These are phyloP conservation scores for Edolisoma coerulescens DNA, from an alignment of 2,113 vertebrate genomes.

Conservation along the genomic window DNA sequence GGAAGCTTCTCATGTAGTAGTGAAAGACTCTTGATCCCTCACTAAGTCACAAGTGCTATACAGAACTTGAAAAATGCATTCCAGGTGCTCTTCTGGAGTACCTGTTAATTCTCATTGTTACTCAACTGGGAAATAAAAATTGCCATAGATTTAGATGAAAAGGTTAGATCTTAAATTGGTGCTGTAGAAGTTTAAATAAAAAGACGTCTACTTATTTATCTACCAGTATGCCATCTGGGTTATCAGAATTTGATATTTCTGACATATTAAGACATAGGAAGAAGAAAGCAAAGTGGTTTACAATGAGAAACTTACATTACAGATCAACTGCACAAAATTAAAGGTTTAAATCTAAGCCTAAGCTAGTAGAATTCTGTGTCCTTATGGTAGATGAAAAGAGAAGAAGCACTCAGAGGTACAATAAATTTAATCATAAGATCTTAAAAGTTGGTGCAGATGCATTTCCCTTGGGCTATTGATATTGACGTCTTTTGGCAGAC, in stretches of 20 bases:
- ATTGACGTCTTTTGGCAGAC: accelerated
- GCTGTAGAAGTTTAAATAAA: neutral
- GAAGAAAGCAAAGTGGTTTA: neutral
- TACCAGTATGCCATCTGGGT: neutral
- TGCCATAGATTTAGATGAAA: neutral
- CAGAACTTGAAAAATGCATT: neutral
- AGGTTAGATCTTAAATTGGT: neutral
- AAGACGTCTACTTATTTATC: neutral
- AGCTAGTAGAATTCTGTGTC: neutral
- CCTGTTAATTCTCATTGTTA: neutral
- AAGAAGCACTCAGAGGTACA: neutral
- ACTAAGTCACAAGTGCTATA: neutral
- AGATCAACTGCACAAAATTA: neutral
- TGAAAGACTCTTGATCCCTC: neutral
- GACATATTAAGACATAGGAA: neutral
- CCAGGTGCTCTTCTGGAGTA: neutral
- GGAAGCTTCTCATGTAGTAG: neutral
- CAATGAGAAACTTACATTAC: neutral
- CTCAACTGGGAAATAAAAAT: neutral
- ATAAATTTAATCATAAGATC: neutral
- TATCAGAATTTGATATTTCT: neutral
- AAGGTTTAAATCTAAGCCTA: neutral
- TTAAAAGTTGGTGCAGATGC: neutral
- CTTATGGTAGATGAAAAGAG: neutral
- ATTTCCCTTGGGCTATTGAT: neutral